Percentiles rank a stretch among this genome's conserved stretches.
Conservation (phyloP, 2,888 invertebrate genomes). For the Cantharis nigra region DNA sequence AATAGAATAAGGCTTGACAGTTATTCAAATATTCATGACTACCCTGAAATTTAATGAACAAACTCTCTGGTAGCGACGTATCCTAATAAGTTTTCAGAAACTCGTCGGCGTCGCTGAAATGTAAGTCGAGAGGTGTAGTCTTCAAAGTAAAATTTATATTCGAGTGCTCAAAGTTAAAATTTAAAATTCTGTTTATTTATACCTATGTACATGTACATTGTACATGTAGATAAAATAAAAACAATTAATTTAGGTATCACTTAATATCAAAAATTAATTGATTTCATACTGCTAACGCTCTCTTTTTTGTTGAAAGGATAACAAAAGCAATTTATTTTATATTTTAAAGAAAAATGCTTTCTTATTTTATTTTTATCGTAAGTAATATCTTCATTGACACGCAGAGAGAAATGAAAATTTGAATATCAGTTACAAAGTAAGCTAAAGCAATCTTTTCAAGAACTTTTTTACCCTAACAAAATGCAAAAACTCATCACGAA, state of each 20-base stretch:
- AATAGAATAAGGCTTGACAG: constrained; percentile 48
- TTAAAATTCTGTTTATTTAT: neutral
- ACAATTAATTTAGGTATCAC: neutral
- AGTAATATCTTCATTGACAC: constrained; percentile 8
- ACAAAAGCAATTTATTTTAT: neutral
- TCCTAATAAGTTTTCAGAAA: constrained; percentile 22
- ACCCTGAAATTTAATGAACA: constrained; percentile 45
- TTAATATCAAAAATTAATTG: neutral
- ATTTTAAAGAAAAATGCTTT: neutral
- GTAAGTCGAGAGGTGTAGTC: neutral
- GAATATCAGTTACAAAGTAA: constrained; percentile 14
- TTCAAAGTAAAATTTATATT: neutral
- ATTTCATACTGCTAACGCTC: neutral
- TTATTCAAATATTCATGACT: constrained; percentile 49
- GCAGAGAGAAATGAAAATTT: constrained; percentile 6
- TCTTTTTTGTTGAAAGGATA: neutral
- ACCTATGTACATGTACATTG: neutral
- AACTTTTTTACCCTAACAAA: constrained; percentile 13
- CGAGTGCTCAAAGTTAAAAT: neutral
- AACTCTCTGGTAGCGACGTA: constrained; percentile 31
- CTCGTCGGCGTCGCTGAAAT: neutral
- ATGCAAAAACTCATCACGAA: neutral
- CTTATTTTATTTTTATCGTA: neutral
- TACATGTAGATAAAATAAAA: neutral
- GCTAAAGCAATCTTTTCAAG: constrained; percentile 5